These are phyloP conservation scores for Halcyon senegalensis DNA, from an alignment of 2,113 vertebrate species.

Conservation along the genomic window DNA sequence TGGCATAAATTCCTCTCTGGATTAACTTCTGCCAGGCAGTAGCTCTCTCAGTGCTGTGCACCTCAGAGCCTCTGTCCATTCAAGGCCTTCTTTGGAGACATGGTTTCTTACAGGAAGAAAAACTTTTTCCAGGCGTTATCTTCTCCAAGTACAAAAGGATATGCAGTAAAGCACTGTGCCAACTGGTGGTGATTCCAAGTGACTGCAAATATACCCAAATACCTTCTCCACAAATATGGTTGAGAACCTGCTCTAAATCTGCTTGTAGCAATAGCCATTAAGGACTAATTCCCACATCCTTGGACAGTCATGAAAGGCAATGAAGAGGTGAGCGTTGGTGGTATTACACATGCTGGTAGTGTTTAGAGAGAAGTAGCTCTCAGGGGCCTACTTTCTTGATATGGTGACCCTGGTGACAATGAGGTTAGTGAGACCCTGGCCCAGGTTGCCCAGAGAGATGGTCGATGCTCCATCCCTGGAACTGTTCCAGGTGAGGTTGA, in stretches of 20 bases:
- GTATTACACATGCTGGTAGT: accelerated
- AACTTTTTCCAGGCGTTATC: neutral
- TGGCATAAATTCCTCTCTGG: neutral
- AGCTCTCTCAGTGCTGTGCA: neutral
- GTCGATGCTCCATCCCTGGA: neutral
- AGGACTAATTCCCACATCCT: neutral
- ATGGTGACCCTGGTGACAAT: neutral
- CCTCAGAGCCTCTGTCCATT: neutral
- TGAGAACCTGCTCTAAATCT: neutral
- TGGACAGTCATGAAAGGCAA: neutral
- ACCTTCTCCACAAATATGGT: neutral
- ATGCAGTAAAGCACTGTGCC: neutral
- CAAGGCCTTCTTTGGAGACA: neutral
- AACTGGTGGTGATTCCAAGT: neutral
- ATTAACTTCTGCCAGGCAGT: neutral
- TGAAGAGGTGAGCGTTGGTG: neutral
- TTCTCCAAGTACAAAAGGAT: neutral
- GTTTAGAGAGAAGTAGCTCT: neutral
- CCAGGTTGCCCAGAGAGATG: neutral
- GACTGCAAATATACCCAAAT: neutral
- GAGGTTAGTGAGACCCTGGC: neutral
- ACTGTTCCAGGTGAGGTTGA: neutral
- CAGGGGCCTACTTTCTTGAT: neutral
- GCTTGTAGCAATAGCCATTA: neutral
- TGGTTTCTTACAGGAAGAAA: neutral